Evolutionary conservation across 2,888 invertebrate species (phyloP), one percentile per base, ranked within the genome.

Genomic region (Lasiommata megera): DNA sequence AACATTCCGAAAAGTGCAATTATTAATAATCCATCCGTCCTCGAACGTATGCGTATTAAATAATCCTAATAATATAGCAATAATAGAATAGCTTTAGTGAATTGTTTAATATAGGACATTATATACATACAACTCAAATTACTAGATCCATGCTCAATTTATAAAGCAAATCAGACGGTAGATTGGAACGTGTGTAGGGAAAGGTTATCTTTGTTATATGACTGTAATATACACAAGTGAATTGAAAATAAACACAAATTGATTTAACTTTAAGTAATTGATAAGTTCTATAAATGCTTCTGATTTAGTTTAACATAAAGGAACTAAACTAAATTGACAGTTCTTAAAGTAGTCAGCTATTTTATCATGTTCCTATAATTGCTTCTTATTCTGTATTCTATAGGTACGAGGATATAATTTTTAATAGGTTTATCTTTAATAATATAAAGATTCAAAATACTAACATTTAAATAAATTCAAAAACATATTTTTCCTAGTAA

Each of bases 1-100:
- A 40, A 64, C 66, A 67, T 66, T 67, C 64, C 65, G 31, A 61
- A 51, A 66, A 67, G 66, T 68, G 66, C 67, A 67, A 68, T 67
- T 63, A 61, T 47, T 40, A 36, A 46, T 54, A 41, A 52, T 52
- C 41, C 53, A 31, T 66, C 68, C 68, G 67, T 68, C 68, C 68
- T 58, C 36, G 40, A 60, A 48, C 51, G 16, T 48, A 48, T 18
- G 12, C 37, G 23, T 50, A 38, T 37, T 23, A 31, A 43, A 43
- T 36, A 61, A 50, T 56, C 54, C 43, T 51, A 40, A 18, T 48
- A 36, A 36, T n/a, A 51, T 51, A 46, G 29, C 46, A 46, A 46
- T 46, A 31, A 34, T 54, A 37, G 54, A 52, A 37, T 56, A 52
- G 58, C 50, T 57, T 58, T 62, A 58, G 48, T 31, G 5, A 52